Evolutionary conservation across 2,888 invertebrate species (phyloP).

Genomic region (Pteria penguin): DNA sequence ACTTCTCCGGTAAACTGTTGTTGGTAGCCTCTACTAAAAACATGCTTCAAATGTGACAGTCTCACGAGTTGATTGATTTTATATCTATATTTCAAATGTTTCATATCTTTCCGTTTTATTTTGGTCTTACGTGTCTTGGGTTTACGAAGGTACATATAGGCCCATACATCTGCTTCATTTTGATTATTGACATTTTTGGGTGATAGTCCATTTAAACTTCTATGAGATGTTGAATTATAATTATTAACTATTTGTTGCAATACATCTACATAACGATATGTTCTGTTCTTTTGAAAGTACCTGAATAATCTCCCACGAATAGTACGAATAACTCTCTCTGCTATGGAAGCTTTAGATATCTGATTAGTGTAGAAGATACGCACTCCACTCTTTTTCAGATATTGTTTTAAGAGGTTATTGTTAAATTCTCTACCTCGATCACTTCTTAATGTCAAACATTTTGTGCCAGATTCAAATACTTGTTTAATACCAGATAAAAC

Average conservation of each 20-base stretch:
- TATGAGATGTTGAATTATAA: conserved; percentile 2
- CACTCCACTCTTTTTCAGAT: conserved; percentile 4
- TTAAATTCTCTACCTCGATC: conserved; percentile 42
- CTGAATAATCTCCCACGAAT: conserved; percentile 16
- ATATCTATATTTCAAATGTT: conserved; percentile 17
- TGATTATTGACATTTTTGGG: conserved; percentile 5
- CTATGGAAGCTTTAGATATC: conserved; percentile 19
- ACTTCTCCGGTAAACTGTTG: conserved; percentile 21
- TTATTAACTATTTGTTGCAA: neutral
- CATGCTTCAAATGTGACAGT: conserved; percentile 17
- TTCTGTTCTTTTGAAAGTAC: conserved; percentile 20
- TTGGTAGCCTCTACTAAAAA: conserved; percentile 17
- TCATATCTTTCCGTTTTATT: neutral
- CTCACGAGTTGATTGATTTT: conserved; percentile 15
- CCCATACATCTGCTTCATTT: neutral
- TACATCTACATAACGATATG: conserved; percentile 4
- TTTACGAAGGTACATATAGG: neutral
- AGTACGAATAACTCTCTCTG: conserved; percentile 25
- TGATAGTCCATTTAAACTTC: neutral
- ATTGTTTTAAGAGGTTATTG: conserved; percentile 16
- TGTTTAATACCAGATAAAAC: conserved; percentile 29
- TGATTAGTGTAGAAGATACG: conserved; percentile 5
- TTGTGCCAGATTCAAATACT: neutral
- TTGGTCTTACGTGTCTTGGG: neutral
- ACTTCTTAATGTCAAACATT: conserved; percentile 3